Evolutionary conservation across 1,140 invertebrate species (phyloP).

Genomic region (Neotoxoptera formosana): DNA sequence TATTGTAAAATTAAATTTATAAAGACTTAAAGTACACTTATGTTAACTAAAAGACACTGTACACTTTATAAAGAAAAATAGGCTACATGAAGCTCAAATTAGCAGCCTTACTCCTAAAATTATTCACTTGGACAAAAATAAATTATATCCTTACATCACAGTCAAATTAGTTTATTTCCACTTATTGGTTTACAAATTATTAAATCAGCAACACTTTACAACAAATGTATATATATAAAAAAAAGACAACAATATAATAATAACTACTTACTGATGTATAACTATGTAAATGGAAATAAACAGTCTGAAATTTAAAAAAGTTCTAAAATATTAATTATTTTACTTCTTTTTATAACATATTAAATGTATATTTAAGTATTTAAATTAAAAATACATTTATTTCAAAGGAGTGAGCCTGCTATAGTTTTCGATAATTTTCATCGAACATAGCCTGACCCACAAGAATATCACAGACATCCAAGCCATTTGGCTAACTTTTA

Average conservation of each 20-base stretch:
- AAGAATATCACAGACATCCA: slow-evolving; percentile 54
- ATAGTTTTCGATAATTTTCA: slow-evolving; percentile 6
- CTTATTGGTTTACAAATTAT: slow-evolving; percentile 43
- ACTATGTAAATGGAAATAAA: slow-evolving; percentile 54
- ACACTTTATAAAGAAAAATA: slow-evolving; percentile 53
- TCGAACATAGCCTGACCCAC: slow-evolving; percentile 55
- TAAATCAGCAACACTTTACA: slow-evolving; percentile 53
- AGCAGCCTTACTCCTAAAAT: slow-evolving; percentile 58
- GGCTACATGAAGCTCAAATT: slow-evolving; percentile 49
- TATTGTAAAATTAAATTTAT: slow-evolving; percentile 13
- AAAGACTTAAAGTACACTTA: slow-evolving; percentile 40
- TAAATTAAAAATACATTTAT: slow-evolving; percentile 33
- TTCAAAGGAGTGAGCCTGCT: slow-evolving; percentile 54
- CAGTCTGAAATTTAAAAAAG: slow-evolving; percentile 42
- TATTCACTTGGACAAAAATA: slow-evolving; percentile 44
- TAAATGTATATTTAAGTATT: slow-evolving; percentile 42
- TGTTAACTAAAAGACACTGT: slow-evolving; percentile 45
- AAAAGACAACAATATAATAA: slow-evolving; percentile 48
- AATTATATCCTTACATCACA: slow-evolving; percentile 51
- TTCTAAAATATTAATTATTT: slow-evolving; percentile 30
- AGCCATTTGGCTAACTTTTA: slow-evolving; percentile 29
- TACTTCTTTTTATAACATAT: slow-evolving; percentile 16
- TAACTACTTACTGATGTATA: slow-evolving; percentile 22
- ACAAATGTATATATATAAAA: slow-evolving; percentile 56
- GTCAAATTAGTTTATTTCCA: slow-evolving; percentile 57